phyloP scores from a whole-genome alignment of 2,797 vertebrate species.

The Lepus townsendii region DNA sequence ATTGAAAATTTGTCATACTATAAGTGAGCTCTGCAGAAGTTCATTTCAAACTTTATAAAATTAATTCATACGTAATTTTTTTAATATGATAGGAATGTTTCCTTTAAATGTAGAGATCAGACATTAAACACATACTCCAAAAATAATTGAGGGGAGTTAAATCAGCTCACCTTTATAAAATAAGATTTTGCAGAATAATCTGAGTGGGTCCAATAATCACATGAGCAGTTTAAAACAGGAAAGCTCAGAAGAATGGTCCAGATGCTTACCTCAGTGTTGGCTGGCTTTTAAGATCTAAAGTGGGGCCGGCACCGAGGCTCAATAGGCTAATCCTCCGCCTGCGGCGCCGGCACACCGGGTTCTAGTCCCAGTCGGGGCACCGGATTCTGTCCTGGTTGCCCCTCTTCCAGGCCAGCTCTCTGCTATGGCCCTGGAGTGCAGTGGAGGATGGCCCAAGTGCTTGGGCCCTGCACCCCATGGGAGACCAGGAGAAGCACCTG shows the following conservation, averaged over 20 bases:
- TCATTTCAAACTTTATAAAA: constrained; percentile 48
- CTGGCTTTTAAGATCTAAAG: neutral
- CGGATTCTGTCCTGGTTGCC: too few species aligned
- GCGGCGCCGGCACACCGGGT: too few species aligned
- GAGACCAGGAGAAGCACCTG: too few species aligned
- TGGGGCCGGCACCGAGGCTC: too few species aligned
- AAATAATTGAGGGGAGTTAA: constrained; percentile 47
- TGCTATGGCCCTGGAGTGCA: too few species aligned
- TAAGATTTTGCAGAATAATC: neutral
- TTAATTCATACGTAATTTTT: constrained; percentile 52
- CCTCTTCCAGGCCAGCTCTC: too few species aligned
- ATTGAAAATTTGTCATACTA: neutral
- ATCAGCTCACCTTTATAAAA: neutral
- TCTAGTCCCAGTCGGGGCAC: too few species aligned
- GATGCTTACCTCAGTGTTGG: neutral
- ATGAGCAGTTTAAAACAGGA: neutral
- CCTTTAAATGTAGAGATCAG: constrained; percentile 35
- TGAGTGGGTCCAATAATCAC: neutral
- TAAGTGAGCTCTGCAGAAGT: neutral
- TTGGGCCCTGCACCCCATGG: too few species aligned
- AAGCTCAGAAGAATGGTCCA: neutral
- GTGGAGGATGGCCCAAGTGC: too few species aligned
- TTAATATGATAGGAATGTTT: constrained; percentile 28
- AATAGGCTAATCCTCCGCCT: too few species aligned
- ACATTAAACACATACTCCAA: constrained; percentile 19